These are phyloP conservation scores for Poecilia gillii DNA, from an alignment of 2,797 vertebrate species.

Conservation along the genomic window DNA sequence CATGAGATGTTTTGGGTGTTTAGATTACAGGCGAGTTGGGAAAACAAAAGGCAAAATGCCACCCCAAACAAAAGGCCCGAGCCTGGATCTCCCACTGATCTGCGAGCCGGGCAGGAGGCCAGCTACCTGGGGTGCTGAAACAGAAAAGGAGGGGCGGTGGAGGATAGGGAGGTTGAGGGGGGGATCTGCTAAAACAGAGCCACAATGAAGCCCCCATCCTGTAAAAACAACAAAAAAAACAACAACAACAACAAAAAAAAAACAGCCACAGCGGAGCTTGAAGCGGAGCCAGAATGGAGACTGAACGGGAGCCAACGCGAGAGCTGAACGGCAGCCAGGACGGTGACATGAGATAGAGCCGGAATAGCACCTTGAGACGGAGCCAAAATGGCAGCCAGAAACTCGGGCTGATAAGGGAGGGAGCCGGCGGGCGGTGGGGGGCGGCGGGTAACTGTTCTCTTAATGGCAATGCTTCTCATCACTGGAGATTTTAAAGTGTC, in stretches of 20 bases:
- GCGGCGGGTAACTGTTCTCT: slow-evolving; percentile 69
- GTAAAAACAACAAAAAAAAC: too few relatives aligned
- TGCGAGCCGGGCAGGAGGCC: slow-evolving; percentile 76
- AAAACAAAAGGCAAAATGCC: slow-evolving; percentile 84
- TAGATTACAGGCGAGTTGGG: slow-evolving; percentile 83
- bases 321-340: slow-evolving; percentile 76
- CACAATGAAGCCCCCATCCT: slow-evolving; percentile 45
- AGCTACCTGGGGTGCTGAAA: slow-evolving; percentile 82
- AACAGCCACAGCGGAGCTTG: slow-evolving; percentile 70
- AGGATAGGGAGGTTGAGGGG: not conserved
- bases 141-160: slow-evolving; percentile 45
- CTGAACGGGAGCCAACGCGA: slow-evolving; percentile 72
- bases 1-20: slow-evolving; percentile 82
- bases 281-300: slow-evolving; percentile 74
- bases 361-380: slow-evolving; percentile 74
- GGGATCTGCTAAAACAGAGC: slow-evolving; percentile 70
- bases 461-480: slow-evolving; percentile 67
- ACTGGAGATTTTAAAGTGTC: slow-evolving; percentile 73
- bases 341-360: slow-evolving; percentile 79
- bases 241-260: slow-evolving; percentile 53
- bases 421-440: slow-evolving; percentile 29
- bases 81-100: slow-evolving; percentile 80
- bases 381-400: slow-evolving; percentile 78
- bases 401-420: slow-evolving; percentile 61
- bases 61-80: slow-evolving; percentile 81